Conservation (phyloP, 1,140 invertebrate genomes). For the Microvelia longipes region DNA sequence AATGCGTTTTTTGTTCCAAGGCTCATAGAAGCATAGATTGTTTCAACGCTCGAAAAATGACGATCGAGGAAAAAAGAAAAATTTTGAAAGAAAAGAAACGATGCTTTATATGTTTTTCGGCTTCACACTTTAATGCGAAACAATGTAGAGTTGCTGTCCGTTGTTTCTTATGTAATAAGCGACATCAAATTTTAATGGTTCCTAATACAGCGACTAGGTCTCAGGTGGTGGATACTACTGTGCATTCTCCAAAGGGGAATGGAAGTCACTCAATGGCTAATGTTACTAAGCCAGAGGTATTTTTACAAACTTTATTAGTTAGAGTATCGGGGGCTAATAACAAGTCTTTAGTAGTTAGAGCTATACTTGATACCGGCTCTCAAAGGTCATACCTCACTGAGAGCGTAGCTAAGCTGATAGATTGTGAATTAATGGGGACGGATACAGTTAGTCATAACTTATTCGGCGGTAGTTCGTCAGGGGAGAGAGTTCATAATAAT, state of each 20-base stretch:
- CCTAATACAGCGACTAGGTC: neutral
- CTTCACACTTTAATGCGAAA: neutral
- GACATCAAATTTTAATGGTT: neutral
- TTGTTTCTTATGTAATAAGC: neutral
- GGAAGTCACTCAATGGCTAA: neutral
- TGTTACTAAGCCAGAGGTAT: neutral
- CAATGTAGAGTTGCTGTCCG: neutral
- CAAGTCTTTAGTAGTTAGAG: neutral
- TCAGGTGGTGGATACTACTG: neutral
- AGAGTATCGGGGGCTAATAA: neutral
- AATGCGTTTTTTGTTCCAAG: neutral
- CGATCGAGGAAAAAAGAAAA: neutral
- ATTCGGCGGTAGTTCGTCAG: neutral
- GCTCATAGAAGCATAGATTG: neutral
- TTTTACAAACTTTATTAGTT: neutral
- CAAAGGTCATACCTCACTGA: neutral
- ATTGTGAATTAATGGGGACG: neutral
- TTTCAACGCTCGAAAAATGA: neutral
- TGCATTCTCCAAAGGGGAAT: neutral
- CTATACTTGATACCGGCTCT: neutral
- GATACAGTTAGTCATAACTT: neutral
- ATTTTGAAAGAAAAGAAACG: conserved; percentile 1
- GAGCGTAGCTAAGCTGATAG: neutral
- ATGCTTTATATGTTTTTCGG: neutral
- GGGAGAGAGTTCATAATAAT: neutral